phyloP scores from a whole-genome alignment of 2,888 invertebrate species.

The Leptodirus hochenwartii region DNA sequence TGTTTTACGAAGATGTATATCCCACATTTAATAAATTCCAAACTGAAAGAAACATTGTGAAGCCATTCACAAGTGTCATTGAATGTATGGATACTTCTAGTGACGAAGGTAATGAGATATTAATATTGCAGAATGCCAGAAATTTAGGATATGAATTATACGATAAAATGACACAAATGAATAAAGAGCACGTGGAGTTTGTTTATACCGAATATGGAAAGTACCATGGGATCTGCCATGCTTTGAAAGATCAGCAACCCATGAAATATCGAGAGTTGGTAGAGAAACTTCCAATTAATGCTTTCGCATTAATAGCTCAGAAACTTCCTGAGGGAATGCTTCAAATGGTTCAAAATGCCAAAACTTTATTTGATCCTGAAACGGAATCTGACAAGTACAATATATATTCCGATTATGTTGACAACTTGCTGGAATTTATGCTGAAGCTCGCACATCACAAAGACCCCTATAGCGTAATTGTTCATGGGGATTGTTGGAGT shows the following conservation, averaged over 20 bases:
- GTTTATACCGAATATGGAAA: conserved; percentile 13
- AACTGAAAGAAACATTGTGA: conserved; percentile 6
- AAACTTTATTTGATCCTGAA: neutral
- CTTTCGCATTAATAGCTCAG: neutral
- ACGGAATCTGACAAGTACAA: neutral
- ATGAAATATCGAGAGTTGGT: neutral
- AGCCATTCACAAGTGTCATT: conserved; percentile 9
- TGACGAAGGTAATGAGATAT: conserved; percentile 8
- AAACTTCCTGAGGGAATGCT: neutral
- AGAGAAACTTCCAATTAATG: neutral
- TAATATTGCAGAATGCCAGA: conserved; percentile 11
- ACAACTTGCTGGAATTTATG: neutral
- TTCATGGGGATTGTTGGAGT: conserved; percentile 8
- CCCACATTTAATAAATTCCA: conserved; percentile 10
- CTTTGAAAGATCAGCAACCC: conserved; percentile 12
- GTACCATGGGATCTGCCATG: conserved; percentile 15
- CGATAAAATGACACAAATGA: conserved; percentile 11
- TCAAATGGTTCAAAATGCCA: neutral
- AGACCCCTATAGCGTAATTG: conserved; percentile 4
- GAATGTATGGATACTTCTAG: conserved; percentile 9
- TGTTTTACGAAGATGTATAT: conserved; percentile 10
- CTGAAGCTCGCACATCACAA: neutral
- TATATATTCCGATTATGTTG: neutral
- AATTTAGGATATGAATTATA: conserved; percentile 9
- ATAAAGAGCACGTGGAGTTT: conserved; percentile 13